These are phyloP conservation scores for Sigmodon hispidus DNA, from an alignment of 2,113 vertebrate genomes.

Conservation along the genomic window DNA sequence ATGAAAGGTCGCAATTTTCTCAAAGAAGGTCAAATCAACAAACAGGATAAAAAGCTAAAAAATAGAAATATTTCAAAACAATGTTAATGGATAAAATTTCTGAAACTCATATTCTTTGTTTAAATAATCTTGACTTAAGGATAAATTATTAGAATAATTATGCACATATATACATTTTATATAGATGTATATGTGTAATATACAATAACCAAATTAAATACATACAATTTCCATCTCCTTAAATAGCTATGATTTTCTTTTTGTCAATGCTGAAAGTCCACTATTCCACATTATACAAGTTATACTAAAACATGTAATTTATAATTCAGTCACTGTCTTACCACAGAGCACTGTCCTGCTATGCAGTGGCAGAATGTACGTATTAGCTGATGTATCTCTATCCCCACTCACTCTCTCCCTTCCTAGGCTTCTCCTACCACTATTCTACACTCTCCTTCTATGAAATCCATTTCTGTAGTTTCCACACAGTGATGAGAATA, in stretches of 20 bases:
- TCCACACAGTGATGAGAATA: neutral
- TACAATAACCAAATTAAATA: neutral
- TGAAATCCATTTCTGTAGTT: neutral
- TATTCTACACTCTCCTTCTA: neutral
- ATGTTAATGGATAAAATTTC: neutral
- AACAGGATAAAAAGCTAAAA: neutral
- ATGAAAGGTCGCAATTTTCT: neutral
- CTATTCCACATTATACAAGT: too few relatives aligned
- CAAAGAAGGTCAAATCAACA: neutral
- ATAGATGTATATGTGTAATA: neutral
- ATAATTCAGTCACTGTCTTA: neutral
- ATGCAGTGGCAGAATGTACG: neutral
- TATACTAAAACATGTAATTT: neutral
- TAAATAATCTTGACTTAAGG: neutral
- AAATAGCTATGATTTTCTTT: neutral
- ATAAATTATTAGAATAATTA: neutral
- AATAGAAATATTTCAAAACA: neutral
- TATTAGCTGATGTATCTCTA: neutral
- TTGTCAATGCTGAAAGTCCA: too few relatives aligned
- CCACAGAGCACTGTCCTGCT: neutral
- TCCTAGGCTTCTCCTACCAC: neutral
- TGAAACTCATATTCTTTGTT: neutral
- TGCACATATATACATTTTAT: neutral
- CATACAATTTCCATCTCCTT: neutral
- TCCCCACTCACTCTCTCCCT: fast-evolving